Evolutionary conservation across 2,113 vertebrate species (phyloP).

Genomic region (Epinephelus cyanopodus): DNA sequence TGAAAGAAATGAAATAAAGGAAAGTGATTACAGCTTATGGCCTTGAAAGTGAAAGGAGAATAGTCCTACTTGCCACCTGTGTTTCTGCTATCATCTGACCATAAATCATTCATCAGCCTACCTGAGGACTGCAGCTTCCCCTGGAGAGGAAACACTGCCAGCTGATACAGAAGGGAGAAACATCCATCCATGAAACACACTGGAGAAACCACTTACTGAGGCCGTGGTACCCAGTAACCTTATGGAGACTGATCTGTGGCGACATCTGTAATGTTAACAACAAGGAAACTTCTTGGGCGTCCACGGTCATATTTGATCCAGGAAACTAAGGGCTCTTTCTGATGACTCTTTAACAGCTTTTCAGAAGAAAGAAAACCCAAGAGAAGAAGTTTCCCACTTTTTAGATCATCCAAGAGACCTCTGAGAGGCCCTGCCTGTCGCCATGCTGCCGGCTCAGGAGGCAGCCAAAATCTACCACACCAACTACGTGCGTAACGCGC

Average conservation of each 20-base stretch:
- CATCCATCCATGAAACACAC: background rate
- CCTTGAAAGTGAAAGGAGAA: constrained; percentile 26
- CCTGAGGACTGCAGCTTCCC: constrained; percentile 7
- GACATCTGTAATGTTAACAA: background rate
- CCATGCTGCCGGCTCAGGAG: constrained; percentile 93
- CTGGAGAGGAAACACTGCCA: constrained; percentile 18
- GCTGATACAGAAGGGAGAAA: background rate
- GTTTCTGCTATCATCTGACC: constrained; percentile 63
- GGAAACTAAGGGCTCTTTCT: too few species aligned
- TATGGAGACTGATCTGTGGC: background rate
- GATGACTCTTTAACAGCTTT: background rate
- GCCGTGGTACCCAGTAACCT: background rate
- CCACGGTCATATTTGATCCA: background rate
- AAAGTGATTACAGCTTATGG: background rate
- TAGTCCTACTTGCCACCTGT: background rate
- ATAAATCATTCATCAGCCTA: constrained; percentile 77
- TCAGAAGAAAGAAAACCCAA: background rate
- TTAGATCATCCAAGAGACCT: background rate
- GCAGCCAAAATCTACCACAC: constrained; percentile 97
- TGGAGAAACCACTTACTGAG: background rate
- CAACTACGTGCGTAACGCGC: constrained; percentile 94
- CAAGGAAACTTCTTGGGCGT: background rate
- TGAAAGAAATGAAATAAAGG: background rate
- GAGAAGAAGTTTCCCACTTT: background rate
- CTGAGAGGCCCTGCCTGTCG: background rate